Percentiles rank a stretch among this genome's conserved stretches.
Evolutionary conservation across 2,888 invertebrate species (phyloP).

Genomic region (Agonopterix subpropinquella): DNA sequence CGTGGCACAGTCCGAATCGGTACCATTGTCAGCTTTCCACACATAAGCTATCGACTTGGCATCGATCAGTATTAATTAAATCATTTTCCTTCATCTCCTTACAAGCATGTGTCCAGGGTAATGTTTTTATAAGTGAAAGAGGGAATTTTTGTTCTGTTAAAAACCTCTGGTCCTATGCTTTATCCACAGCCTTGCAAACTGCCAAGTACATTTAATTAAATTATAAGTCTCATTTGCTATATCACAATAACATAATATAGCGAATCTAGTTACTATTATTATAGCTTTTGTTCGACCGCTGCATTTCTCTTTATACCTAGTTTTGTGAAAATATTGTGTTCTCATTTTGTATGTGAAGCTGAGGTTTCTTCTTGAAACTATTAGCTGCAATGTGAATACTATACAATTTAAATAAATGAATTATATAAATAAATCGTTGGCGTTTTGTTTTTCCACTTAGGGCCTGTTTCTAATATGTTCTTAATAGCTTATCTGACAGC

Average conservation of each 20-base stretch:
- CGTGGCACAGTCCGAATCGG: too few species aligned
- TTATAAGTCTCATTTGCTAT: conserved; percentile 32
- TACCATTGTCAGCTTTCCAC: background rate
- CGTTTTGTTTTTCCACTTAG: conserved; percentile 8
- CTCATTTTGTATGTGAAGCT: conserved; percentile 70
- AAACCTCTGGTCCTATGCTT: conserved; percentile 12
- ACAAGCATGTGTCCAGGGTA: conserved; percentile 2
- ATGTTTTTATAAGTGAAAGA: background rate
- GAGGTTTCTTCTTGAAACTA: conserved; percentile 64
- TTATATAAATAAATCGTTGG: conserved; percentile 59
- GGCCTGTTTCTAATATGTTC: too few species aligned
- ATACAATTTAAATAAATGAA: conserved; percentile 75
- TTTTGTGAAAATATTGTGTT: conserved; percentile 67
- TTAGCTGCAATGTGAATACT: conserved; percentile 72
- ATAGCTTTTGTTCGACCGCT: conserved; percentile 60
- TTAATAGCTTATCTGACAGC: too few species aligned
- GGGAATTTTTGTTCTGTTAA: too few species aligned
- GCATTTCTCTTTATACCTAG: conserved; percentile 69
- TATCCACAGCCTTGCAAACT: conserved; percentile 23
- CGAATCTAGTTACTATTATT: conserved; percentile 38
- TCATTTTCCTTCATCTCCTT: conserved; percentile 21
- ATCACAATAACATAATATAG: conserved; percentile 25
- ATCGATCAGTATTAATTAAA: conserved; percentile 61
- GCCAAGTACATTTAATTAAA: conserved; percentile 46
- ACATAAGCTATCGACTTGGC: conserved; percentile 49